Evolutionary conservation across 2,888 invertebrate species (phyloP).

Genomic region (Amaurobius ferox): DNA sequence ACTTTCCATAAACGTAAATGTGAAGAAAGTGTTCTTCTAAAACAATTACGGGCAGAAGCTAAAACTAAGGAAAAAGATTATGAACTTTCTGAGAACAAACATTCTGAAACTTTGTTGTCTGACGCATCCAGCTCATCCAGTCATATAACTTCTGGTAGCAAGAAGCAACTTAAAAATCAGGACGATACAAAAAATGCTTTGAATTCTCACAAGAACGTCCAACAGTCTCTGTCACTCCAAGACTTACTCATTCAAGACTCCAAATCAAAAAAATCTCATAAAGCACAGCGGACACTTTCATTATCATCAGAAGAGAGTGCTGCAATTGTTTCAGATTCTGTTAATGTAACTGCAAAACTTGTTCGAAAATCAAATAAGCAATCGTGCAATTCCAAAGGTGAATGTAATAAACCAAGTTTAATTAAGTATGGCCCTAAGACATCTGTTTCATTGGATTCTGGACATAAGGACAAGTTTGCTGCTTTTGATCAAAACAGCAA

Average conservation of each 20-base stretch:
- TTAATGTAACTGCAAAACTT: conserved; percentile 13
- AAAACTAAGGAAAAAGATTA: background rate
- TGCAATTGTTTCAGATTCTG: conserved; percentile 31
- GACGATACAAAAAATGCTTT: conserved; percentile 36
- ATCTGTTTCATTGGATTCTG: background rate
- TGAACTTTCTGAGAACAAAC: background rate
- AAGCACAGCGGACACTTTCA: conserved; percentile 57
- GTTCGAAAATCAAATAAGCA: conserved; percentile 36
- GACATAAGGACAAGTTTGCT: background rate
- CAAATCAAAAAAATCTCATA: conserved; percentile 30
- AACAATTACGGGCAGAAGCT: background rate
- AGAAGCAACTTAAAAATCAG: conserved; percentile 27
- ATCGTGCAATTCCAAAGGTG: conserved; percentile 25
- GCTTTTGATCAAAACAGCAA: background rate
- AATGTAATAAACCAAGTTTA: conserved; percentile 23
- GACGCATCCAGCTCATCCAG: conserved; percentile 17
- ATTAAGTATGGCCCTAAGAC: background rate
- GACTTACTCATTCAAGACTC: conserved; percentile 40
- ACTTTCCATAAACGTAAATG: background rate
- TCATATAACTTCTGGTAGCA: conserved; percentile 31
- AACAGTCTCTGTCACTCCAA: conserved; percentile 60
- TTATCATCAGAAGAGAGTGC: conserved; percentile 53
- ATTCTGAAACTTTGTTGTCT: background rate
- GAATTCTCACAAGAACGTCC: conserved; percentile 26
- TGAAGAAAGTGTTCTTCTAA: too few relatives aligned